Conservation (phyloP, 2,888 invertebrate species). For the Drosophila mayaguana region DNA sequence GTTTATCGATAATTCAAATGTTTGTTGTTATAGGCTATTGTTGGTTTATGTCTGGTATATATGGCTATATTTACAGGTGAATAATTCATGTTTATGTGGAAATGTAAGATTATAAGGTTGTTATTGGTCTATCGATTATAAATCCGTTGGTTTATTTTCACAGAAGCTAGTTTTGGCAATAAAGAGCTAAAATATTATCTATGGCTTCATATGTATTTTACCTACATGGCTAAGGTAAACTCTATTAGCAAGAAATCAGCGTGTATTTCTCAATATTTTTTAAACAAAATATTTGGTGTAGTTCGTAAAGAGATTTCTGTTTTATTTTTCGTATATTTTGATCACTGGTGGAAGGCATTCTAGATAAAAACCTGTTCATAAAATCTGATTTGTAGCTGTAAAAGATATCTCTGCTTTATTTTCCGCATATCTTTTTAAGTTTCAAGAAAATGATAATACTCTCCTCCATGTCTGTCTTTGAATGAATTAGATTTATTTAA, state of each 20-base stretch:
- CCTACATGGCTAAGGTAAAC: background rate
- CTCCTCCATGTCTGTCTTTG: background rate
- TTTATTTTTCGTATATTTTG: too few relatives aligned
- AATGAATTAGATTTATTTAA: conserved; percentile 34
- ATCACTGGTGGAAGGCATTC: too few relatives aligned
- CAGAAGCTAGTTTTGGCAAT: background rate
- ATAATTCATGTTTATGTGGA: background rate
- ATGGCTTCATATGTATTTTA: background rate
- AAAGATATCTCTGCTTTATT: background rate
- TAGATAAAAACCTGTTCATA: background rate
- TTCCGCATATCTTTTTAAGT: background rate
- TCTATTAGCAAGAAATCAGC: background rate
- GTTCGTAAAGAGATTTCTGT: too few relatives aligned
- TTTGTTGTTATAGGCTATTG: background rate
- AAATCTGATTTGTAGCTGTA: background rate
- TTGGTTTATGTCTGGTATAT: too few relatives aligned
- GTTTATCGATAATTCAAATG: background rate
- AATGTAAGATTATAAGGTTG: background rate
- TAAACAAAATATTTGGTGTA: too few relatives aligned
- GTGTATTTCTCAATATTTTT: background rate
- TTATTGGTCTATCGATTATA: background rate
- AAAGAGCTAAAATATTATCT: background rate
- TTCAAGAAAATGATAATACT: background rate
- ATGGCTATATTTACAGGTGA: background rate
- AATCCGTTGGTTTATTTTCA: background rate